phyloP scores from a whole-genome alignment of 2,888 invertebrate species.

The Campopleginae sp. region DNA sequence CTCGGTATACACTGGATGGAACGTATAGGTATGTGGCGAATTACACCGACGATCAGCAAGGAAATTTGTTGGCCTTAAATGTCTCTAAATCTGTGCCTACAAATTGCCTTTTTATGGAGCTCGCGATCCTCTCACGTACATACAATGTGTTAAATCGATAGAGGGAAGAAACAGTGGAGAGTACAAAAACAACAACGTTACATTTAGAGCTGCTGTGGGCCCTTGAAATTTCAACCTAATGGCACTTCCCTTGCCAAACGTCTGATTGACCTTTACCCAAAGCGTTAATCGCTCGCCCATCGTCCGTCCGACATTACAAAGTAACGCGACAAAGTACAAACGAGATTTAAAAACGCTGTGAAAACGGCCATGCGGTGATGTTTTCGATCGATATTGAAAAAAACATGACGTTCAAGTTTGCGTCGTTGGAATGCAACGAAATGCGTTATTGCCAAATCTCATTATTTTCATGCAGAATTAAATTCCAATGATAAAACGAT shows the following conservation, averaged over 20 bases:
- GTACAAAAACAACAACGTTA: not conserved
- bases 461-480: too few relatives aligned
- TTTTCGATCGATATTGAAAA: too few relatives aligned
- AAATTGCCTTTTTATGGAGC: constrained; percentile 32
- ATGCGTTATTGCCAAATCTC: too few relatives aligned
- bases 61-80: constrained; percentile 63
- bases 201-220: not conserved
- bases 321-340: not conserved
- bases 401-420: too few relatives aligned
- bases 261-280: not conserved
- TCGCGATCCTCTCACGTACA: constrained; percentile 8
- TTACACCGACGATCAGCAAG: constrained; percentile 62
- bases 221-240: not conserved
- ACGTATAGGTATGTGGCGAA: constrained; percentile 36
- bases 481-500: too few relatives aligned
- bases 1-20: constrained; percentile 30
- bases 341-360: not conserved
- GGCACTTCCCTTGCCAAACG: not conserved
- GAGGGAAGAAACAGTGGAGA: constrained; percentile 27
- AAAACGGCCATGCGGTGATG: constrained; percentile 32
- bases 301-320: not conserved
- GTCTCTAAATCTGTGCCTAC: constrained; percentile 55
- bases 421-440: too few relatives aligned
- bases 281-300: not conserved
- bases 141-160: not conserved